Base-by-base conservation (phyloP, 2,797 vertebrate genomes). In the Microctenopoma stevenorrisi region DNA sequence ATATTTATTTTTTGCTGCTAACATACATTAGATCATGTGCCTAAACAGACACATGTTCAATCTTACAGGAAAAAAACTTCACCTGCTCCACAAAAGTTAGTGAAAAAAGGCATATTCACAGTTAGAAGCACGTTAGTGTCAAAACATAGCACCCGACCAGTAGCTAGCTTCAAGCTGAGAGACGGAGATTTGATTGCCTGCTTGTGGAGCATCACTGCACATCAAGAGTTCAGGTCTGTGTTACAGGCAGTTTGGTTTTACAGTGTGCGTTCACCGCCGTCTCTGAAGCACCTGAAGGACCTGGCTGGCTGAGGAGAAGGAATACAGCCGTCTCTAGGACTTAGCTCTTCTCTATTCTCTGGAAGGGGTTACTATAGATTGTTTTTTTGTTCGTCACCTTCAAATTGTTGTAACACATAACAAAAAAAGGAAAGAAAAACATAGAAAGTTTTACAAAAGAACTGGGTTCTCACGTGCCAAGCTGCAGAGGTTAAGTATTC, bases 101-200 rank as follows among this genome's bases (percentile, higher is more conserved):
- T 81, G 42, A 55, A 64, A 79, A 81, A 85, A 88, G 82, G 82
- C 82, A 75, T 86, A 75, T 90, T 90, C 83, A 90, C 85, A 92
- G 79, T 85, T 63, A 50, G 76, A 79, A 86, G 74, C 58, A 86
- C 10, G 38, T 72, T 78, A 82, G 73, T 74, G 85, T 87, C 72
- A 72, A 76, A 83, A 68, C 47, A 18, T 62, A 84, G 85, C 86
- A 84, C 84, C 82, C 10, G 43, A 75, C 37, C 37, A 4, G 55
- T 6, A 60, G 53, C 52, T 6, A 57, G 64, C 43, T 68, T 44
- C 81, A 53, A 0, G 14, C 61, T 49, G 15, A 77, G 60, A 48
- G 47, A 22, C 22, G 22, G 22, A 77, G 65, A 66, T 51, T 10
- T 42, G 12, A 46, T 49, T 4, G 11, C 38, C 43, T 43, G 54